Evolutionary conservation across 2,797 vertebrate genomes (phyloP), one percentile per base, ranked within the genome.

Genomic region (Brachyrhaphis roseni): DNA sequence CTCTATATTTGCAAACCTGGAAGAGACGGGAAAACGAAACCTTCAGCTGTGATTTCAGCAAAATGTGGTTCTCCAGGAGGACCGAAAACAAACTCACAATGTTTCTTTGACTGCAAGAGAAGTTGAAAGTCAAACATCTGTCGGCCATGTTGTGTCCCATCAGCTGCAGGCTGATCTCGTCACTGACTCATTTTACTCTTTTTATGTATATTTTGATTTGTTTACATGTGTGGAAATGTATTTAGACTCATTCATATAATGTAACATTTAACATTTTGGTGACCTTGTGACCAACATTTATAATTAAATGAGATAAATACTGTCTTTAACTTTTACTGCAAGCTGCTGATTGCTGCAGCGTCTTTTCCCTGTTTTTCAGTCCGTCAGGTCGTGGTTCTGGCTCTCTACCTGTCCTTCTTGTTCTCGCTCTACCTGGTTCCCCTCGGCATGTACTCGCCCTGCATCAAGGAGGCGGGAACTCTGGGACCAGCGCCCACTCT

Each of bases 361-460:
- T 41, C 64, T 26, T 34, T 75, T 1, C 84, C 47, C 45, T 74
- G 43, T 76, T 70, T 3, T 66, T 43, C 93, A 98, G 98, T 95
- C 93, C 88, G 95, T 81, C 97, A 96, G 93, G 85, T 95, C 87
- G 75, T 94, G 76, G 92, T 96, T 72, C 84, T 97, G 92, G 90
- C 94, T 62, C 94, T 97, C 64, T 99, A 96, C 92, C 77, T 98
- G 91, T 87, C 95, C 10, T 83, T 97, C 75, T 94, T 98, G 86
- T 93, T 97, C 76, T 91, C 94, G 73, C 95, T 98, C 84, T 97
- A 97, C 94, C 92, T 97, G 93, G 95, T 97, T 70, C 98, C 98
- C 26, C 90, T 98, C 92, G 97, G 97, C 49, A 96, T 97, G 96
- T 96, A 97, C 84, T 99, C 98, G 0, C 97, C 97, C 82, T 99